Percentiles rank a stretch among this genome's conserved stretches.
Evolutionary conservation across 2,888 invertebrate species (phyloP).

Genomic region (Ferrisia virgata): DNA sequence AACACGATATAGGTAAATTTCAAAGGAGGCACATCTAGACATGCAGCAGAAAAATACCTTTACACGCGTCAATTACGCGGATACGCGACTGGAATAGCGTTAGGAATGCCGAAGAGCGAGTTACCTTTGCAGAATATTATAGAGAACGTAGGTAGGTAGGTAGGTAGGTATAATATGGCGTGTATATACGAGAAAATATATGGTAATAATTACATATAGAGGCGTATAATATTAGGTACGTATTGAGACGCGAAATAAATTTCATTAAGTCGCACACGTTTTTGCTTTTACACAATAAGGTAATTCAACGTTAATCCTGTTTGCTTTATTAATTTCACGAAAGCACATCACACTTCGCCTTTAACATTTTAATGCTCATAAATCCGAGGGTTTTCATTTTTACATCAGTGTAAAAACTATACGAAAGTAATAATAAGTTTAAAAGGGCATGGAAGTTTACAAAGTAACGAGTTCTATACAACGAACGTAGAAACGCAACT

Average conservation of each 20-base stretch:
- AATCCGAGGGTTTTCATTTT: constrained; percentile 21
- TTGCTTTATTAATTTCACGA: constrained; percentile 16
- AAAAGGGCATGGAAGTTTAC: constrained; percentile 38
- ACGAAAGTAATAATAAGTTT: constrained; percentile 38
- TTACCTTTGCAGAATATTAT: not conserved
- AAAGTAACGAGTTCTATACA: not conserved
- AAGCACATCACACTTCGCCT: constrained; percentile 17
- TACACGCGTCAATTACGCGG: not conserved
- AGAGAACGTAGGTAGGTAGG: too few species aligned
- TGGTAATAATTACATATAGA: not conserved
- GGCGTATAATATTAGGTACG: not conserved
- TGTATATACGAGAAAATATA: not conserved
- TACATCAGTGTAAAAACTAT: constrained; percentile 20
- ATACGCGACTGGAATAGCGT: not conserved
- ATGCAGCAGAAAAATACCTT: not conserved
- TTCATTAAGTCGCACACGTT: constrained; percentile 16
- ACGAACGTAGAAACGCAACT: not conserved
- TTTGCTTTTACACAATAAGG: constrained; percentile 8
- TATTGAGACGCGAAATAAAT: not conserved
- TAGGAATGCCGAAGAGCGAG: not conserved
- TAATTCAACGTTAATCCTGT: constrained; percentile 17
- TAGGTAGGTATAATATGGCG: too few species aligned
- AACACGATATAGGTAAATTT: not conserved
- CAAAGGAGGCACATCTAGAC: not conserved
- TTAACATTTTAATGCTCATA: constrained; percentile 26